Percentiles rank a stretch among this genome's conserved stretches.
Conservation (phyloP, 1,140 invertebrate genomes). For the Piezodorus guildinii region DNA sequence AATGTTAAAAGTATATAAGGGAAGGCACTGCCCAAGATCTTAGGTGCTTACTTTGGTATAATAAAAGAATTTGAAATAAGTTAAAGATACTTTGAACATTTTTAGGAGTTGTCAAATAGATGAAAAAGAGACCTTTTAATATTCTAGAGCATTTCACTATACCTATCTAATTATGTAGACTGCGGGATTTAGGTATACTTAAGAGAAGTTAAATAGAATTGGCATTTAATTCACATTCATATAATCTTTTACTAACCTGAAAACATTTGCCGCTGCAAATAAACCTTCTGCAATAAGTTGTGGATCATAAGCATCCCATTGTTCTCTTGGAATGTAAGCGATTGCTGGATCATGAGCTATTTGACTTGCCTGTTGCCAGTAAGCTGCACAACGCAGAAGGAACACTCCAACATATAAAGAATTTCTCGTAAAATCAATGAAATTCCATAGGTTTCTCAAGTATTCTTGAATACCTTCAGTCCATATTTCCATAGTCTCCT, state of each 20-base stretch:
- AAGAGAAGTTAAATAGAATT: too few relatives aligned
- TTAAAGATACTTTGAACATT: too few relatives aligned
- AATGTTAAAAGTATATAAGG: too few relatives aligned
- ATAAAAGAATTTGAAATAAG: too few relatives aligned
- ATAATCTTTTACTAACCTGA: constrained; percentile 42
- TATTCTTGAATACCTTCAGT: constrained; percentile 71
- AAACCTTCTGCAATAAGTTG: constrained; percentile 88
- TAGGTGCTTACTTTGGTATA: too few relatives aligned
- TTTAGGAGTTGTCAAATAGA: too few relatives aligned
- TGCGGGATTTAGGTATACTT: too few relatives aligned
- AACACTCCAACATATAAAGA: constrained; percentile 69
- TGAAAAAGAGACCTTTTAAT: too few relatives aligned
- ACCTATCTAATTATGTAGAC: too few relatives aligned
- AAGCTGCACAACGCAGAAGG: constrained; percentile 61
- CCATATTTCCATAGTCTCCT: constrained; percentile 82
- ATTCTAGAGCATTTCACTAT: too few relatives aligned
- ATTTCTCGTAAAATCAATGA: constrained; percentile 86
- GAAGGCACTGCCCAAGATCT: too few relatives aligned
- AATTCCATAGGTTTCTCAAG: constrained; percentile 88
- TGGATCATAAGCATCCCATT: constrained; percentile 88
- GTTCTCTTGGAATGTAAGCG: constrained; percentile 62
- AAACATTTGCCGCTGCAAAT: constrained; percentile 89
- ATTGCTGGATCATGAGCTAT: constrained; percentile 49
- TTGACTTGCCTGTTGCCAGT: constrained; percentile 56
- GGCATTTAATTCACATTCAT: too few relatives aligned